These are phyloP conservation scores for Eospalax fontanierii DNA, from an alignment of 2,797 vertebrate species.

Conservation along the genomic window DNA sequence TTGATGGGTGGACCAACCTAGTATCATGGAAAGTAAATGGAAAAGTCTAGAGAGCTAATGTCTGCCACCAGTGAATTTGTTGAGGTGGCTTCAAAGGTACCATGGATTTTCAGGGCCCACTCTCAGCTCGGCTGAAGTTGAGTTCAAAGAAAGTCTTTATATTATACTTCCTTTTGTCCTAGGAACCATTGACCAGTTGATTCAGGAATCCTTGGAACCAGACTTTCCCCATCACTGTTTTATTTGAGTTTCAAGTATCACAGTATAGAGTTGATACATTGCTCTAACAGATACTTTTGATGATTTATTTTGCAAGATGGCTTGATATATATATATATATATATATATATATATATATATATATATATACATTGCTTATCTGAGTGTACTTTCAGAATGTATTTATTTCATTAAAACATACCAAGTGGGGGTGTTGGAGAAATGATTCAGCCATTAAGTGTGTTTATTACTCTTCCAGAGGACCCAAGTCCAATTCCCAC, in stretches of 20 bases:
- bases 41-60: not conserved
- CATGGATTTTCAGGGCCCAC: not conserved
- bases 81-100: not conserved
- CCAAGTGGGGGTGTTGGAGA: too few species aligned
- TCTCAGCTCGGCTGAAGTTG: not conserved
- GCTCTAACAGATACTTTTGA: not conserved
- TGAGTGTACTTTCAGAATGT: not conserved
- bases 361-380: not conserved
- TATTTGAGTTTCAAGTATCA: not conserved
- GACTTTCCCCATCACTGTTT: not conserved
- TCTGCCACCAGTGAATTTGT: not conserved
- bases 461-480: not conserved
- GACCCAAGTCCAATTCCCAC: not conserved
- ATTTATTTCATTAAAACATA: not conserved
- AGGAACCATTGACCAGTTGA: not conserved
- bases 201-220: not conserved
- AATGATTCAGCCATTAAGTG: not conserved
- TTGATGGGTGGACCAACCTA: not conserved
- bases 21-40: not conserved
- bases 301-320: conserved; percentile 11
- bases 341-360: too few species aligned
- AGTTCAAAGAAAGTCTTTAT: not conserved
- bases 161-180: not conserved
- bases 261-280: not conserved
- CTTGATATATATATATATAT: too few species aligned